Conservation (phyloP, 1,140 invertebrate species). For the Temnothorax nylanderi region DNA sequence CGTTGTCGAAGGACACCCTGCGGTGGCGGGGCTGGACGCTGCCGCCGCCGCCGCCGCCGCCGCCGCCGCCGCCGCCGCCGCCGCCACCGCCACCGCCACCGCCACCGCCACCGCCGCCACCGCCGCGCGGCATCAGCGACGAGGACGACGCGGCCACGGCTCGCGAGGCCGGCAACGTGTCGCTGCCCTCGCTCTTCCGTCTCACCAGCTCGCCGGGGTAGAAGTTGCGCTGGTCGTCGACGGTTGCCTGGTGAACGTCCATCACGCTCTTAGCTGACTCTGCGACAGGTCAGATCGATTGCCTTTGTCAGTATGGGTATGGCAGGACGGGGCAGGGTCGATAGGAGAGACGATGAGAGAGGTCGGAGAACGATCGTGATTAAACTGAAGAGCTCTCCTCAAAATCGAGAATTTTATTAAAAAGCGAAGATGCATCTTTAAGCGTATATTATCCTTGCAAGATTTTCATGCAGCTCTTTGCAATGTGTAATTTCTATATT, state of each 20-base stretch:
- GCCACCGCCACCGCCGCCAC: no score
- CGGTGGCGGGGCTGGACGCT: conserved; percentile 73
- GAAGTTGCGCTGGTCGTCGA: conserved; percentile 71
- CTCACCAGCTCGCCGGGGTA: conserved; percentile 78
- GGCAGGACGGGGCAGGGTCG: not conserved
- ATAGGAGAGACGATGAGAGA: conserved; percentile 37
- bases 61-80: no score
- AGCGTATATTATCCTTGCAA: not conserved
- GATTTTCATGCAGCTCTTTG: no score
- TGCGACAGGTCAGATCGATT: conserved; percentile 68
- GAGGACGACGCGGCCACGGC: conserved; percentile 54
- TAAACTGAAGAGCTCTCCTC: not conserved
- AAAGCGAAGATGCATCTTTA: not conserved
- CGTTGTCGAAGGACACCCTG: conserved; percentile 84
- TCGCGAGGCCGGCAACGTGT: conserved; percentile 78
- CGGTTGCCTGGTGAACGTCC: conserved; percentile 70
- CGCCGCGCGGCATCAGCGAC: conserved; percentile 24
- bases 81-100: not conserved
- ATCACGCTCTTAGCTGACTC: conserved; percentile 83
- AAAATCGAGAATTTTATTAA: not conserved
- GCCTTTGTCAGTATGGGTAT: conserved; percentile 33
- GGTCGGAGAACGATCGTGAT: conserved; percentile 42
- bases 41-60: not conserved
- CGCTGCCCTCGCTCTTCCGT: conserved; percentile 86
- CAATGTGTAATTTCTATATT: not conserved